Percentiles rank a stretch among this genome's conserved stretches.
Conservation (phyloP, 2,113 vertebrate genomes). For the Notechis scutatus region DNA sequence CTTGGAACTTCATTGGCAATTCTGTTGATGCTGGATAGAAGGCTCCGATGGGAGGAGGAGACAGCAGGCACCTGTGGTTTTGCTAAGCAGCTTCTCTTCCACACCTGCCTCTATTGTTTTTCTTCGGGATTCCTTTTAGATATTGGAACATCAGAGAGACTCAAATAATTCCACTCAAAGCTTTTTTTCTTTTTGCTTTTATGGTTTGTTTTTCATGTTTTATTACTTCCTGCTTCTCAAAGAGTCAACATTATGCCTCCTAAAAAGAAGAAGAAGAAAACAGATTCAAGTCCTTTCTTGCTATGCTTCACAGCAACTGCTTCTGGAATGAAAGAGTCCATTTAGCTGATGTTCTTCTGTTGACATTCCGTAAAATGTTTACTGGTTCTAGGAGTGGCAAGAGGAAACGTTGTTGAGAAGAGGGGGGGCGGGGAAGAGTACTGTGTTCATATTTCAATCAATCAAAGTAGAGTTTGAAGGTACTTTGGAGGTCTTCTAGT, state of each 20-base stretch:
- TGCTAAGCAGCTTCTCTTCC: neutral
- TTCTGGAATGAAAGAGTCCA: neutral
- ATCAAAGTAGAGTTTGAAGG: neutral
- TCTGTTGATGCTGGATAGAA: neutral
- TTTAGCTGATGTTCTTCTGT: neutral
- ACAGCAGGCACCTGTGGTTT: neutral
- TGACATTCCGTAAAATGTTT: neutral
- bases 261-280: too few relatives aligned
- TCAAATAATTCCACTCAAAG: neutral
- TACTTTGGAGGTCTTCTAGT: neutral
- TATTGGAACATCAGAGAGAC: neutral
- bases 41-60: neutral
- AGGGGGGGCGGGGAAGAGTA: neutral
- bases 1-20: neutral
- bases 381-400: neutral
- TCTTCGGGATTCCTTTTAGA: neutral
- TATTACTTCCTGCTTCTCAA: neutral
- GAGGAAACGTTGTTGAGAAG: neutral
- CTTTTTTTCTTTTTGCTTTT: neutral
- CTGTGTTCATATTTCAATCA: neutral
- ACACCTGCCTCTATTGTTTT: neutral
- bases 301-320: neutral
- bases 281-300: neutral
- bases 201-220: neutral
- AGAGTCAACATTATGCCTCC: neutral